Conservation (phyloP, 2,888 invertebrate species). For the Galerucella nymphaeae region DNA sequence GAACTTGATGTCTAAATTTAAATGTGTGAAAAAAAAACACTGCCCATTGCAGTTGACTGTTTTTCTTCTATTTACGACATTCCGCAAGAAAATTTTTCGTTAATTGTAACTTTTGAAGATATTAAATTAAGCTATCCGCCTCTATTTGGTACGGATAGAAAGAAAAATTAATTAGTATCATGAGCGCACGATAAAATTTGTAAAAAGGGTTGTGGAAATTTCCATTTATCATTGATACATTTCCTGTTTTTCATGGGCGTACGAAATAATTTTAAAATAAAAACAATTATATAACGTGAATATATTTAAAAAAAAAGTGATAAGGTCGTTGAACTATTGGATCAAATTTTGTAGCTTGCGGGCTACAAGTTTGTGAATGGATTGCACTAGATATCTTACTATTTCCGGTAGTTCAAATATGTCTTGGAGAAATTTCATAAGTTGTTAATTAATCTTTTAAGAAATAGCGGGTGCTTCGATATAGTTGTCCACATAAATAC, state of each 20-base stretch:
- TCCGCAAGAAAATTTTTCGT: neutral
- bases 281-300: neutral
- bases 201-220: too few species aligned
- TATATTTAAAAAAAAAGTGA: neutral
- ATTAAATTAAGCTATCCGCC: neutral
- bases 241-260: too few species aligned
- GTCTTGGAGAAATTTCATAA: neutral
- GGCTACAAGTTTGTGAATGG: constrained; percentile 2
- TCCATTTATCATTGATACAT: too few species aligned
- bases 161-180: too few species aligned
- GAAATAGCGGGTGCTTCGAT: neutral
- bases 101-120: neutral
- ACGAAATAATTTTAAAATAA: neutral
- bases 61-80: neutral
- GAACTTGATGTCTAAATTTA: constrained; percentile 20
- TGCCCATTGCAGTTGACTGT: neutral
- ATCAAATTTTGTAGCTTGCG: neutral
- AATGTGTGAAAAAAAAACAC: neutral
- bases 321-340: neutral
- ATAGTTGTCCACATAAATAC: neutral
- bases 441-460: neutral
- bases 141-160: too few species aligned
- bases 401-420: neutral
- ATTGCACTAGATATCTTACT: neutral
- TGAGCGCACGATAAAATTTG: too few species aligned